Base-by-base conservation (phyloP, 1,140 invertebrate species). In the Drosophila carrolli region DNA sequence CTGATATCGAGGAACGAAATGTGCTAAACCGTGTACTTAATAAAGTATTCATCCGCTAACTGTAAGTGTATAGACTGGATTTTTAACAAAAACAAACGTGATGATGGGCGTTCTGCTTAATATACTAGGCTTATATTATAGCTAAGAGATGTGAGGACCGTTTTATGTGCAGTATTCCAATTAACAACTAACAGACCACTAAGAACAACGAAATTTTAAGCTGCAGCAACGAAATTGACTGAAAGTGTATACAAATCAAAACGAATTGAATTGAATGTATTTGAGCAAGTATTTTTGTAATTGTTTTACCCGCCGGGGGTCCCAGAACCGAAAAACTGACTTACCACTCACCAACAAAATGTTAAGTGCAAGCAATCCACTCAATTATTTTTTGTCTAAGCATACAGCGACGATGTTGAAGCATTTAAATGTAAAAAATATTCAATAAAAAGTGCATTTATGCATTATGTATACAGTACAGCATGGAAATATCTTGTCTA, bases 31-130 rank as follows among this genome's bases (percentile, higher is more conserved):
- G 47, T 54, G 79, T 82, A 82, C 80, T 82, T 82, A 82, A 78
- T 71, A 78, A 82, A 82, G 74, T 81, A 81, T 78, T 82, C 79
- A 82, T 40, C 66, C 71, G 65, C 53, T 78, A 83, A 74, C 47
- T 47, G 65, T 84, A 88, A 80, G 84, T 89, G 80, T 76, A 88
- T 88, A 88, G 84, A 88, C 84, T 88, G 80, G 77, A 89, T 68
- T 83, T 80, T 80, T 65, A 78, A 71, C 63, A 70, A 89, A 65
- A 47, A 38, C 41, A 55, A 58, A 65, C 74, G 72, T 67, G 73
- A 67, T 88, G 76, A 83, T 76, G 65, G 80, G 65, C 61, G 67
- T 79, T 88, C 83, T 83, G 82, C 83, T 88, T 83, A 61, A 86
- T 86, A 88, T 86, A 79, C 79, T 73, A 73, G 54, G 62, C 58